These are phyloP conservation scores for Luffia ferchaultella DNA, from an alignment of 2,888 invertebrate species.

Conservation along the genomic window DNA sequence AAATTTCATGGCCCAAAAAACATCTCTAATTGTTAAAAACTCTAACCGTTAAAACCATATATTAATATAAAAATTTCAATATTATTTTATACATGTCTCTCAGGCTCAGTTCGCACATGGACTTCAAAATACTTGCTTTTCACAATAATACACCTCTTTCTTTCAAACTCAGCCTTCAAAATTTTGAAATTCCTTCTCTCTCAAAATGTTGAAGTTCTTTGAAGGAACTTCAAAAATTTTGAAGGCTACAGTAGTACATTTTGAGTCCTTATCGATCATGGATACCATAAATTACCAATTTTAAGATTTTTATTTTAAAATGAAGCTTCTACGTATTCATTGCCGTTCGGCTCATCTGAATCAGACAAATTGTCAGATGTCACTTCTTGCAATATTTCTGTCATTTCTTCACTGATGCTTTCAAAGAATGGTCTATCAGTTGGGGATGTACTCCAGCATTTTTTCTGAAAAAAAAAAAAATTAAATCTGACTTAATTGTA, in stretches of 20 bases:
- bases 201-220: too few relatives aligned
- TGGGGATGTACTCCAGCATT: slow-evolving; percentile 74
- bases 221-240: too few relatives aligned
- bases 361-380: neutral
- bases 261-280: too few relatives aligned
- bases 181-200: neutral
- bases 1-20: too few relatives aligned
- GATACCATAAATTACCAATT: too few relatives aligned
- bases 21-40: too few relatives aligned
- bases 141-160: neutral
- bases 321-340: too few relatives aligned
- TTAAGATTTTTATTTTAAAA: too few relatives aligned
- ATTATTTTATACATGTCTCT: too few relatives aligned
- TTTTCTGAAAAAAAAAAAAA: slow-evolving; percentile 39
- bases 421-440: slow-evolving; percentile 74
- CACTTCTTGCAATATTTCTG: slow-evolving; percentile 30
- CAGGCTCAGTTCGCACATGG: neutral
- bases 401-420: slow-evolving; percentile 52
- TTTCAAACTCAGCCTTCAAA: neutral
- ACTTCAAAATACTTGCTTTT: neutral
- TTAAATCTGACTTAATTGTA: neutral
- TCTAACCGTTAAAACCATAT: too few relatives aligned
- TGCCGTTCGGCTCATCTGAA: neutral
- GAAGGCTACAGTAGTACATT: too few relatives aligned
- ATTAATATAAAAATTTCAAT: too few relatives aligned